A percentile compares a stretch with the other conserved stretches of the same genome.
These are phyloP conservation scores for Kobus ellipsiprymnus DNA, from an alignment of 2,113 vertebrate genomes.

Conservation along the genomic window DNA sequence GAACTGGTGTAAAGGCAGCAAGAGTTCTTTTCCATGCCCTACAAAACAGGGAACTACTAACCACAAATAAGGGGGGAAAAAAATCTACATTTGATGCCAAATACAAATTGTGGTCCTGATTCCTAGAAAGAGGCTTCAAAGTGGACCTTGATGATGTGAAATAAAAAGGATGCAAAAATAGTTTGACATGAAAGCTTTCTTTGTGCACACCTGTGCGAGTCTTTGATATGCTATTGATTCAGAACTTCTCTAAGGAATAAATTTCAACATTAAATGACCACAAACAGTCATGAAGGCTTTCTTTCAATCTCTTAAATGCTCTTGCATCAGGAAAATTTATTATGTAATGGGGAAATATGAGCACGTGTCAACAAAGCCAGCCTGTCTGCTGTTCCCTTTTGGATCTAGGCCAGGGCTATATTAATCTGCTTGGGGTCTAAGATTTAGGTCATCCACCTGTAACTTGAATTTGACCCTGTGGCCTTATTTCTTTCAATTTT, in stretches of 20 bases:
- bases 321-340: conserved; percentile 20
- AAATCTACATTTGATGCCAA: not conserved
- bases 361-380: not conserved
- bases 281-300: conserved; percentile 12
- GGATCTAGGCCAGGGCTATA: not conserved
- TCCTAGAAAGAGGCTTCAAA: conserved; percentile 31
- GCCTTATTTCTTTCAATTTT: not conserved
- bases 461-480: not conserved
- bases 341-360: not conserved
- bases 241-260: not conserved
- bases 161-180: not conserved
- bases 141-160: not conserved
- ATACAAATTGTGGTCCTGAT: not conserved
- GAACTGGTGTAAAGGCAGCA: not conserved
- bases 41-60: not conserved
- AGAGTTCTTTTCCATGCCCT: conserved; percentile 20
- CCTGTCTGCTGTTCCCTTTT: not conserved
- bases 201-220: not conserved
- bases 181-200: not conserved
- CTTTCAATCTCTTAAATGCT: conserved; percentile 50
- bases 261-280: conserved; percentile 46
- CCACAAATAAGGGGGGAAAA: not conserved
- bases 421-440: not conserved
- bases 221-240: conserved; percentile 19
- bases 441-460: not conserved